Conservation (phyloP, 92 coral and sea anemone genomes). For the Parazoanthus atlanticus region DNA sequence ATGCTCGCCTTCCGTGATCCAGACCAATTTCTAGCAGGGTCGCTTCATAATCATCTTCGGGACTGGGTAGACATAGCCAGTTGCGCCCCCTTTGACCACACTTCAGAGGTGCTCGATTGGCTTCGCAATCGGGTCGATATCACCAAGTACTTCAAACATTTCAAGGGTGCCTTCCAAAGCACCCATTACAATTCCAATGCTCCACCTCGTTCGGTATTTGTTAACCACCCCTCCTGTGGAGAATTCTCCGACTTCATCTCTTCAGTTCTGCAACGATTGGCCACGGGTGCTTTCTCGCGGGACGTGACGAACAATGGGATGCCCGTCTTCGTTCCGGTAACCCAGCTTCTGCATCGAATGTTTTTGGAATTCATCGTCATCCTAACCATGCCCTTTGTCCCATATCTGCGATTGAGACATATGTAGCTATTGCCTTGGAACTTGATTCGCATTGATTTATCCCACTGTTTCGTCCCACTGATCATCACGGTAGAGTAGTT, state of each 20-base stretch:
- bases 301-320: too few relatives aligned
- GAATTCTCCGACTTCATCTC: background rate
- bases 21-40: background rate
- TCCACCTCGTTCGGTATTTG: background rate
- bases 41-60: background rate
- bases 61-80: background rate
- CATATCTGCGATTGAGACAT: too few relatives aligned
- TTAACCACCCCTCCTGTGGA: background rate
- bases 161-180: conserved; percentile 1
- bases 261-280: background rate
- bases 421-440: conserved; percentile 22
- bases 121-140: too few relatives aligned
- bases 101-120: too few relatives aligned
- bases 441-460: conserved; percentile 36
- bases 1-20: conserved; percentile 7
- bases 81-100: too few relatives aligned
- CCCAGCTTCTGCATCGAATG: too few relatives aligned
- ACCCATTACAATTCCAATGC: background rate
- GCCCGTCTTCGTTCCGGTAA: too few relatives aligned
- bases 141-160: background rate
- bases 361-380: too few relatives aligned
- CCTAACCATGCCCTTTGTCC: too few relatives aligned
- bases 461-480: conserved; percentile 54
- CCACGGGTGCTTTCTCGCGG: conserved; percentile 28
- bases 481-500: conserved; percentile 38